A percentile compares a stretch with the other conserved stretches of the same genome.
phyloP scores from a whole-genome alignment of 2,888 invertebrate genomes.

The Lasioglossum calceatum region DNA sequence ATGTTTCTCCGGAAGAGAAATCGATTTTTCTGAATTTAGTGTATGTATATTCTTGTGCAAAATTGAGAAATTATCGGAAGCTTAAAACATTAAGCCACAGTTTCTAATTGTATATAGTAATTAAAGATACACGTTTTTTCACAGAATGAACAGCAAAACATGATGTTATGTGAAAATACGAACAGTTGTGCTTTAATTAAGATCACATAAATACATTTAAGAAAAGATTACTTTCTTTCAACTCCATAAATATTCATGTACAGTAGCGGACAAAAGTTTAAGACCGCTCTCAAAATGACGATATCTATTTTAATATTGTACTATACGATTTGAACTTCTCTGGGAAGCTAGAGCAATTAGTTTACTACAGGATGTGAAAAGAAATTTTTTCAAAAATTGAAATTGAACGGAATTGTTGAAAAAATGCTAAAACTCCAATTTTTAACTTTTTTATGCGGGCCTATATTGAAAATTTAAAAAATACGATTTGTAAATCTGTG shows the following conservation, averaged over 20 bases:
- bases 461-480: too few relatives aligned
- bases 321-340: too few relatives aligned
- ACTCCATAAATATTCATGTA: slow-evolving; percentile 26
- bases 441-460: too few relatives aligned
- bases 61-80: slow-evolving; percentile 12
- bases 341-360: too few relatives aligned
- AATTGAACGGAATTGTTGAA: too few relatives aligned
- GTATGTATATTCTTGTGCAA: slow-evolving; percentile 19
- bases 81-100: slow-evolving; percentile 20
- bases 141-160: slow-evolving; percentile 18
- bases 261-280: too few relatives aligned
- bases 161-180: slow-evolving; percentile 12
- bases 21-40: slow-evolving; percentile 17
- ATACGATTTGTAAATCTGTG: too few relatives aligned
- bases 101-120: slow-evolving; percentile 12
- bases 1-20: not conserved
- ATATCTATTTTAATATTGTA: too few relatives aligned
- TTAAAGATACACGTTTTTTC: slow-evolving; percentile 11
- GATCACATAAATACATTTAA: slow-evolving; percentile 42
- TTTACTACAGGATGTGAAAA: too few relatives aligned
- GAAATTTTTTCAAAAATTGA: too few relatives aligned
- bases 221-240: slow-evolving; percentile 2
- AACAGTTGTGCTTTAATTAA: slow-evolving; percentile 38
- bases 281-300: too few relatives aligned
- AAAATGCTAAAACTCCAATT: too few relatives aligned